Conservation (phyloP, 2,888 invertebrate genomes). For the Hymenopus coronatus region DNA sequence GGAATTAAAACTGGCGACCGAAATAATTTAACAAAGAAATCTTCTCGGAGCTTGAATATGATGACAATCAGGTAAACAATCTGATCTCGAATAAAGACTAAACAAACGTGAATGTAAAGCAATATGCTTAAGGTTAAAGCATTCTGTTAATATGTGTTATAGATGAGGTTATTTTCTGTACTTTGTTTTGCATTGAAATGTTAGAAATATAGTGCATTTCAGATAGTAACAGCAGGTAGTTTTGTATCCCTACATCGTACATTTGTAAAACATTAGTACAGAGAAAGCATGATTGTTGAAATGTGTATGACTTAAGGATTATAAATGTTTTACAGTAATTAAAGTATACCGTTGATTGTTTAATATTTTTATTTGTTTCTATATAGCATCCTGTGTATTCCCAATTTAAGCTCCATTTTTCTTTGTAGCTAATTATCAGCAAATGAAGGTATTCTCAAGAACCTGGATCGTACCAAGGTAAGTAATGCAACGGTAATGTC, state of each 20-base stretch:
- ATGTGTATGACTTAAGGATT: not conserved
- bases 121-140: not conserved
- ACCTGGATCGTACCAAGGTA: too few species aligned
- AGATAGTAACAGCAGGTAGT: not conserved
- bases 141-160: not conserved
- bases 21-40: not conserved
- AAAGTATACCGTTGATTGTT: not conserved
- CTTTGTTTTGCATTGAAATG: not conserved
- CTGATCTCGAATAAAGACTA: not conserved
- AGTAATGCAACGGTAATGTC: too few species aligned
- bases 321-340: not conserved
- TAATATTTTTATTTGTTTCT: too few species aligned
- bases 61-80: not conserved
- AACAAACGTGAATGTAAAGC: not conserved
- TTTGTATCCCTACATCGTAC: not conserved
- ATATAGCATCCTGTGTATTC: too few species aligned
- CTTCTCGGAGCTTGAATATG: not conserved
- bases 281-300: not conserved
- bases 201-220: not conserved
- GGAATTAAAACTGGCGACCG: too few species aligned
- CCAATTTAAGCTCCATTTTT: too few species aligned
- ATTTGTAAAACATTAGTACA: not conserved
- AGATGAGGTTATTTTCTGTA: not conserved
- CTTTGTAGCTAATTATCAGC: too few species aligned
- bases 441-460: too few species aligned